Evolutionary conservation across 2,797 vertebrate species (phyloP).

Genomic region (Acropternis orthonyx): DNA sequence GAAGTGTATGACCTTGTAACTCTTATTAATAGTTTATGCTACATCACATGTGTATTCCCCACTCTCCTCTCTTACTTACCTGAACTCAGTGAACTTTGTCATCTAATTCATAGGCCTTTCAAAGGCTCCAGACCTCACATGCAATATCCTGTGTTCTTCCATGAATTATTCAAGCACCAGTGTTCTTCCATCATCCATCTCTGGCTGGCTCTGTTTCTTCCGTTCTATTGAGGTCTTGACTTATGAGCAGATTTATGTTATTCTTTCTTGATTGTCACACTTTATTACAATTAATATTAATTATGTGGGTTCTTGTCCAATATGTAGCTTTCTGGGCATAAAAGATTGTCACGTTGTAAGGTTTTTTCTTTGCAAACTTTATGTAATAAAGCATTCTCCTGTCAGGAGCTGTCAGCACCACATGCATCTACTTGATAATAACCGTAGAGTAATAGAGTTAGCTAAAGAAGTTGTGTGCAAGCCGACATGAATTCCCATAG

Average conservation of each 20-base stretch:
- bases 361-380: conserved; percentile 49
- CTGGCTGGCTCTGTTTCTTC: conserved; percentile 30
- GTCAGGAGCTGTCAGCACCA: conserved; percentile 53
- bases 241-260: conserved; percentile 21
- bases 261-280: conserved; percentile 19
- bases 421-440: conserved; percentile 48
- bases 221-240: conserved; percentile 12
- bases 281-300: conserved; percentile 59
- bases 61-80: neutral
- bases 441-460: conserved; percentile 33
- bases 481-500: conserved; percentile 28
- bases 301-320: conserved; percentile 8
- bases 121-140: neutral
- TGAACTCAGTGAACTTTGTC: neutral
- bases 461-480: conserved; percentile 38
- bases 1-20: neutral
- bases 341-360: neutral
- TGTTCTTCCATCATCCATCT: conserved; percentile 28
- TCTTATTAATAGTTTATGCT: conserved; percentile 34
- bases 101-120: conserved; percentile 9
- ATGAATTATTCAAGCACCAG: conserved; percentile 33
- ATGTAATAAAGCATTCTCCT: conserved; percentile 42
- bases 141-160: neutral
- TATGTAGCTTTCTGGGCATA: conserved; percentile 7
- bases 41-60: conserved; percentile 13